Base-by-base conservation (phyloP, 2,888 invertebrate genomes). In the Gibbula magus region DNA sequence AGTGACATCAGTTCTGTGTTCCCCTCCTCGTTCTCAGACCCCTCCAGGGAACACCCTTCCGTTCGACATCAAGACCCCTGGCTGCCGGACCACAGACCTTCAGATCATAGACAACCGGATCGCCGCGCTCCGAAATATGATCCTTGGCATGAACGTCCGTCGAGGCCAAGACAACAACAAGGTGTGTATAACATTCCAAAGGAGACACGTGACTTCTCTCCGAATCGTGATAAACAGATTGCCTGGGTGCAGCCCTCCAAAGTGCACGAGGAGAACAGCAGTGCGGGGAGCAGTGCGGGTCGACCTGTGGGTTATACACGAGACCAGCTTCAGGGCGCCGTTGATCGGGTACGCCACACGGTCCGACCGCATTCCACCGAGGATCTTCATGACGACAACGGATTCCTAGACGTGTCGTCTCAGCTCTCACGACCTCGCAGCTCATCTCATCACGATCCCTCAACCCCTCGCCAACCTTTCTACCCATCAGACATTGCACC, bases 1-100 rank as follows among this genome's bases (percentile, higher is more conserved):
- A 84, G 83, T 77, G 90, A 91, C 81, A 86, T 90, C 78, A 90
- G 90, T 79, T 91, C 91, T 22, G 91, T 91, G n/a, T 81, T 89
- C 25, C 53, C 53, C 51, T 80, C 70, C 61, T 74, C 73, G 67
- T 73, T 52, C 77, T 76, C 77, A 52, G 75, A 52, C 51, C 61
- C 81, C 53, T 79, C 81, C 25, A 35, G 77, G 32, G 79, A 77
- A 54, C 79, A 79, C 22, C 74, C 76, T 10, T 66, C 74, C 20
- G n/a, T 70, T 18, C 29, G 70, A 32, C 22, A 77, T 1, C 73
- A 73, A 39, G 61, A 32, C 22, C 66, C 52, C 18, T 54, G 54
- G 52, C 76, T 35, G 22, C 76, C 54, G 25, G n/a, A 56, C 32
- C 20, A 16, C 22, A 32, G 35, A n/a, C 7, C 18, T 3, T 0